Base-by-base conservation (phyloP, 2,888 invertebrate genomes). In the Choristoneura rosaceana region DNA sequence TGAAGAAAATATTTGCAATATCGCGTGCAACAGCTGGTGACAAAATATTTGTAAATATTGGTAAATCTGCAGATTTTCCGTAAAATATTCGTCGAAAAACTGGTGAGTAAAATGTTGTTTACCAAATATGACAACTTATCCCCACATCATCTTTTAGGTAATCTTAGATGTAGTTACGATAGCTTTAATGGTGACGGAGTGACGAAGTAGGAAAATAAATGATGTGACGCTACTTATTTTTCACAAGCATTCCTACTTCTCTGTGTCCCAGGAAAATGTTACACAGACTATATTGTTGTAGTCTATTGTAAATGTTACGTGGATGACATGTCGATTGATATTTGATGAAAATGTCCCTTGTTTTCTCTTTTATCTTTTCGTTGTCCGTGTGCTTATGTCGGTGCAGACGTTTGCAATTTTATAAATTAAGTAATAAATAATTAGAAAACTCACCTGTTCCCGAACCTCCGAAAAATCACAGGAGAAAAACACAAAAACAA, bases 121-220 rank as follows among this genome's bases (percentile, higher is more conserved):
- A 25, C 55, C 7, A 34, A 34, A 34, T 50, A 17, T 55, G 25
- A 25, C 10, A 25, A 4, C 25, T 17, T 55, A 55, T 55, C 17
- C 55, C 25, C 55, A n/a, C 55, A 17, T 55, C 55, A 25, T 55
- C 55, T 55, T 8, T 17, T 12, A 25, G 9, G 8, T 25, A 25
- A 55, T 55, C 55, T 55, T 55, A 12, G 55, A 55, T 52, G 52
- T 52, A 52, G 12, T 55, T 55, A 55, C 55, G 55, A 55, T 55
- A 55, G 25, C 55, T 4, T 17, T 55, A 55, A 55, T 25, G 55
- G 25, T 55, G 55, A 55, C 55, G 25, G 55, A 55, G 55, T 25
- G 55, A 25, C 25, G 25, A 25, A 4, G 25, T 25, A 10, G 55
- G 55, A 55, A 55, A 55, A 55, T 55, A 55, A 55, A 55, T 55